Conservation (phyloP, 2,797 vertebrate species). For the Ibycter americanus region DNA sequence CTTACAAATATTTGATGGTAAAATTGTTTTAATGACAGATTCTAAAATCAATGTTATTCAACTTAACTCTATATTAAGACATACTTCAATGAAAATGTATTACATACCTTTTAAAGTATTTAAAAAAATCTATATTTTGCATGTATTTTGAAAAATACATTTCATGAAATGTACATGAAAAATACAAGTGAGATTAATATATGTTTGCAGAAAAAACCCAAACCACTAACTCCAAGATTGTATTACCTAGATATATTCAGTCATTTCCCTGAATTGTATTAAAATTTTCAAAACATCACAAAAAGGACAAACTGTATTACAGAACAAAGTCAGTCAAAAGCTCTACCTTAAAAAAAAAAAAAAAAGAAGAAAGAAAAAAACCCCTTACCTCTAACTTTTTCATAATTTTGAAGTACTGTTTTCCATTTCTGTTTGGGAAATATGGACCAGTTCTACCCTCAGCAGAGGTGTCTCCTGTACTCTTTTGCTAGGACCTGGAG, state of each 20-base stretch:
- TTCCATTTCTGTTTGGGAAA: not conserved
- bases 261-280: conserved; percentile 42
- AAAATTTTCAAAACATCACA: conserved; percentile 2
- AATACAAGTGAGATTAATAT: not conserved
- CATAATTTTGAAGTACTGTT: not conserved
- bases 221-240: not conserved
- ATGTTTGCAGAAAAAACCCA: not conserved
- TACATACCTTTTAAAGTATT: not conserved
- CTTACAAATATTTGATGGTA: not conserved
- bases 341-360: not conserved
- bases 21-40: not conserved
- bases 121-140: not conserved
- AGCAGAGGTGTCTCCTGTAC: rapidly evolving
- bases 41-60: not conserved
- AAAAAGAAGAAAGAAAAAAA: rapidly evolving
- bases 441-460: not conserved
- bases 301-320: not conserved
- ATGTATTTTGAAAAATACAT: not conserved
- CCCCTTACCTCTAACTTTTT: not conserved
- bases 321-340: not conserved
- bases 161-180: too few relatives aligned
- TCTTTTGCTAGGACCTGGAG: not conserved
- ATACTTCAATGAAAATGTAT: not conserved
- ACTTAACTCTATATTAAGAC: not conserved
- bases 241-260: not conserved